Evolutionary conservation across 2,888 invertebrate species (phyloP), one percentile per base, ranked within the genome.

Genomic region (Athalia cordata): DNA sequence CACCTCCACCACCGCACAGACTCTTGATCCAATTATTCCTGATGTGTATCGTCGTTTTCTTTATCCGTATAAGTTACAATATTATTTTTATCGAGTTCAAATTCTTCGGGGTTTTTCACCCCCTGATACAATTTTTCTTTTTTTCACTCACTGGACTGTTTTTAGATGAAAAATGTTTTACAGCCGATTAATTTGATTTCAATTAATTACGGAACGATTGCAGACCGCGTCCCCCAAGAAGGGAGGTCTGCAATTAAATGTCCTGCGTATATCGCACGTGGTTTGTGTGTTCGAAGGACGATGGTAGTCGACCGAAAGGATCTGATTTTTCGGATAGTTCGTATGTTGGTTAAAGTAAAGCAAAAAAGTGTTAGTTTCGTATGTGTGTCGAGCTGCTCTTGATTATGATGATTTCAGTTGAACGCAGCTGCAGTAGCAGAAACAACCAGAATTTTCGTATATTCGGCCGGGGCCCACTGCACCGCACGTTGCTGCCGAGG

Each of bases 1-100:
- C 68, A 68, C 68, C 70, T 55, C 57, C 72, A 72, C 72, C 72
- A 59, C 57, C 67, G 52, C 57, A 45, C 57, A 57, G 8, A 8
- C 15, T 13, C 8, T 13, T 13, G 13, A 8, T 62, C 55, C 3
- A 8, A n/a, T 8, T 55, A 55, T 55, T n/a, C 8, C 9, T 3
- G n/a, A n/a, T n/a, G 9, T 4, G 8, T 8, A 55, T n/a, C 9
- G 4, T 8, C 55, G n/a, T n/a, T n/a, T 29, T 29, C 2, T 29
- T 29, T 29, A 29, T 29, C 29, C 29, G 29, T 29, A 29, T 29
- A 29, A 29, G 29, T 29, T 29, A 29, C 29, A 29, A 29, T 29
- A n/a, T 29, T 29, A 29, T 29, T 29, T 29, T 29, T 29, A 29
- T 29, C 29, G 29, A 29, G 29, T 29, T 29, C 29, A 29, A 29